Evolutionary conservation across 2,113 vertebrate species (phyloP).

Genomic region (Eulacestoma nigropectus): DNA sequence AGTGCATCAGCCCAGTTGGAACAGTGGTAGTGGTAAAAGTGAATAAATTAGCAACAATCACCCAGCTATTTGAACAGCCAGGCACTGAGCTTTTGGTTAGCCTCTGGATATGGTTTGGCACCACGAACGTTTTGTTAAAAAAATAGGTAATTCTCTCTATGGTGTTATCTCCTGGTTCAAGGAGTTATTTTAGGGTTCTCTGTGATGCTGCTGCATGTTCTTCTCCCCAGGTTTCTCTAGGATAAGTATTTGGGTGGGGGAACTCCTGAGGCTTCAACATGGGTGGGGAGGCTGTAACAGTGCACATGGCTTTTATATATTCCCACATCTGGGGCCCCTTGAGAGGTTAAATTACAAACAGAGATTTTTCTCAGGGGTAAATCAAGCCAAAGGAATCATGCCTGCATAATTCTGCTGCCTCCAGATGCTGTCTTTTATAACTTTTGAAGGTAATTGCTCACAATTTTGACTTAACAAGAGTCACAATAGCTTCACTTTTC

Average conservation of each 20-base stretch:
- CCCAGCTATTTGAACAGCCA: not conserved
- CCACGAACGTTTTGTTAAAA: not conserved
- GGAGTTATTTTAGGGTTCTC: not conserved
- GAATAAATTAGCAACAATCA: not conserved
- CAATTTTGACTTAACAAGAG: not conserved
- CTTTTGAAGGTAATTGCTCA: not conserved
- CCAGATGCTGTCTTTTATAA: not conserved
- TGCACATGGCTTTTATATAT: not conserved
- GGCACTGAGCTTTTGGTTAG: not conserved
- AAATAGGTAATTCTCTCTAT: not conserved
- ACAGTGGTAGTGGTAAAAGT: not conserved
- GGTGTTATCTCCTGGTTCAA: not conserved
- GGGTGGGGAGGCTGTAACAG: fast-evolving
- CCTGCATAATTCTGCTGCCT: not conserved
- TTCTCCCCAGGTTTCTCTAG: not conserved
- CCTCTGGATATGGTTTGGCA: not conserved
- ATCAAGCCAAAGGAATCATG: not conserved
- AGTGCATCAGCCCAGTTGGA: not conserved
- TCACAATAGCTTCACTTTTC: not conserved
- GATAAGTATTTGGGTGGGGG: not conserved
- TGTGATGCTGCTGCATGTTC: not conserved
- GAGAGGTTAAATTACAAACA: not conserved
- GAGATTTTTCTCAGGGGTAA: not conserved
- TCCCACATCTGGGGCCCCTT: not conserved
- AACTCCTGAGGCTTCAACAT: not conserved